These are phyloP conservation scores for Cuculus canorus DNA, from an alignment of 2,797 vertebrate species.

Conservation along the genomic window DNA sequence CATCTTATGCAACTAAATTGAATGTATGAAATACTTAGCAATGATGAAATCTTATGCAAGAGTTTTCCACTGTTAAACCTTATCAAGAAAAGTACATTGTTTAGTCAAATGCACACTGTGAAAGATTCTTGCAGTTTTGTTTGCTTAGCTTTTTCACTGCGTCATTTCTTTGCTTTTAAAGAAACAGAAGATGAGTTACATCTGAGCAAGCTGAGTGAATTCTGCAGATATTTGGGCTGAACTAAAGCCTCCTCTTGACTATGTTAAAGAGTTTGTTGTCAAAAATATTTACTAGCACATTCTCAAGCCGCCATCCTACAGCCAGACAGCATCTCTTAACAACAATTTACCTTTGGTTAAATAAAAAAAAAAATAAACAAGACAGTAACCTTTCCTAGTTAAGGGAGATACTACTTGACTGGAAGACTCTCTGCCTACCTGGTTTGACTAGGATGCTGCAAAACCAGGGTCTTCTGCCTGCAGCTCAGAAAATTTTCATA, in stretches of 20 bases:
- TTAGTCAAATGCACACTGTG: not conserved
- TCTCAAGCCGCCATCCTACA: not conserved
- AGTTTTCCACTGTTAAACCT: not conserved
- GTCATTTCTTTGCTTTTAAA: slow-evolving; percentile 27
- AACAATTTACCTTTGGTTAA: slow-evolving; percentile 26
- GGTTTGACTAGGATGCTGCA: not conserved
- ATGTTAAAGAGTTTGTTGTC: slow-evolving; percentile 40
- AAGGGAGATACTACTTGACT: not conserved
- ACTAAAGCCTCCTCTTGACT: slow-evolving; percentile 15
- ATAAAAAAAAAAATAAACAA: not conserved
- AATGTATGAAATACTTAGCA: not conserved
- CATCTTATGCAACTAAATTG: not conserved
- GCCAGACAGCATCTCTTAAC: slow-evolving; percentile 22
- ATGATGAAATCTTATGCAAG: not conserved
- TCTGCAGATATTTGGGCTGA: slow-evolving; percentile 44
- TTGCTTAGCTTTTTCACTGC: not conserved
- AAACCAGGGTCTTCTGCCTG: not conserved
- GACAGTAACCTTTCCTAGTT: not conserved
- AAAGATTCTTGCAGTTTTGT: not conserved
- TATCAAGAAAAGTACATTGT: not conserved
- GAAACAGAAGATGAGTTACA: slow-evolving; percentile 17
- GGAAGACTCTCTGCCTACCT: not conserved
- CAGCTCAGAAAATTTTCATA: not conserved
- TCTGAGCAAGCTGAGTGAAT: not conserved
- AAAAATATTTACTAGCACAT: slow-evolving; percentile 43